phyloP scores from a whole-genome alignment of 2,888 invertebrate genomes.

The Sminthurides aquaticus region DNA sequence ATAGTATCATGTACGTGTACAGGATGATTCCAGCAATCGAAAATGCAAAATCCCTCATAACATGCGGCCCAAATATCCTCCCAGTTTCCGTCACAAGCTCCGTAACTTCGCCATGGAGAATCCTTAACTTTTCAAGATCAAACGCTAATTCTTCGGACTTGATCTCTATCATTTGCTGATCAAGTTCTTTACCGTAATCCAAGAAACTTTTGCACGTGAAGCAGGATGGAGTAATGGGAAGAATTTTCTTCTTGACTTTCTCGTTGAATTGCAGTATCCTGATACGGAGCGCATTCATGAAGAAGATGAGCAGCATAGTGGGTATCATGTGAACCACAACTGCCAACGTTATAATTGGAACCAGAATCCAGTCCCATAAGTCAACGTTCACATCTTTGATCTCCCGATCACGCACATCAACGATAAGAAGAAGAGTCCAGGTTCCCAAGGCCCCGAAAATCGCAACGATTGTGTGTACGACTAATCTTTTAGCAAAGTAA shows the following conservation, averaged over 20 bases:
- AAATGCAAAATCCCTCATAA: constrained; percentile 32
- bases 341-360: constrained; percentile 24
- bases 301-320: constrained; percentile 32
- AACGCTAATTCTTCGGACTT: constrained; percentile 22
- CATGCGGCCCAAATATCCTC: constrained; percentile 36
- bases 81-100: constrained; percentile 27
- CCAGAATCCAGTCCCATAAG: constrained; percentile 26
- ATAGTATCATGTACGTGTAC: constrained; percentile 32
- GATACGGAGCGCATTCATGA: constrained; percentile 30
- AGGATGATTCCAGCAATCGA: constrained; percentile 29
- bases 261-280: constrained; percentile 36
- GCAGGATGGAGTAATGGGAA: constrained; percentile 29
- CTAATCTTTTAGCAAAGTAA: constrained; percentile 22
- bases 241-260: constrained; percentile 24
- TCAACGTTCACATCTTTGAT: constrained; percentile 2
- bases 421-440: constrained; percentile 23
- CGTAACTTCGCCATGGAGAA: constrained; percentile 32
- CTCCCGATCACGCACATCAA: constrained; percentile 14
- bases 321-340: constrained; percentile 23
- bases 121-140: constrained; percentile 36
- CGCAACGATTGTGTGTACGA: constrained; percentile 10
- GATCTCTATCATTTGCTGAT: constrained; percentile 9
- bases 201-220: constrained; percentile 25
- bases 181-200: constrained; percentile 36
- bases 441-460: constrained; percentile 16